Conservation (phyloP, 2,113 vertebrate genomes). For the Cyprinodon variegatus region DNA sequence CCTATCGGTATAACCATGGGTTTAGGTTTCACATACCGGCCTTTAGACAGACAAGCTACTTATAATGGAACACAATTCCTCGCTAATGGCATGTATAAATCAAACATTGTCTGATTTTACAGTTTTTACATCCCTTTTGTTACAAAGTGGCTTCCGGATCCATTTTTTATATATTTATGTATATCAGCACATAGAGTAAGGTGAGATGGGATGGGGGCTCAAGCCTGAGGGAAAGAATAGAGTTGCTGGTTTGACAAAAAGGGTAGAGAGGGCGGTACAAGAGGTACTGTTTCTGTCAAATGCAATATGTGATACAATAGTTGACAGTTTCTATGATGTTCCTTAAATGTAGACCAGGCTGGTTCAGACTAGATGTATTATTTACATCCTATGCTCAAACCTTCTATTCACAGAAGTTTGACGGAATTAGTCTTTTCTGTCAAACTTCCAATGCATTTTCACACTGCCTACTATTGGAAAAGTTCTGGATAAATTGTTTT, state of each 20-base stretch:
- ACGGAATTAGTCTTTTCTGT: too few relatives aligned
- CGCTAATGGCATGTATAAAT: conserved; percentile 71
- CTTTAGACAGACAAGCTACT: conserved; percentile 63
- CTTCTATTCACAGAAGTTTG: neutral
- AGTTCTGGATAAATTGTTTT: neutral
- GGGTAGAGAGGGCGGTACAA: conserved; percentile 10
- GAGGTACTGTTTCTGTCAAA: conserved; percentile 18
- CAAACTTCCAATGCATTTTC: too few relatives aligned
- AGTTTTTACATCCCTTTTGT: conserved; percentile 58
- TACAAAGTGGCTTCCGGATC: conserved; percentile 67
- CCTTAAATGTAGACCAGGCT: conserved; percentile 5
- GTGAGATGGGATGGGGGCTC: conserved; percentile 39
- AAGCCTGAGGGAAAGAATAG: conserved; percentile 30
- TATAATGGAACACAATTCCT: conserved; percentile 71
- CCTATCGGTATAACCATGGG: conserved; percentile 41
- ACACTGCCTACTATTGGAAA: neutral
- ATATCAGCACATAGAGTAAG: conserved; percentile 43
- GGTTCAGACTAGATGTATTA: conserved; percentile 12
- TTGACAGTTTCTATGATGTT: conserved; percentile 12
- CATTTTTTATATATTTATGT: conserved; percentile 31
- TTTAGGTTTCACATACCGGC: conserved; percentile 60
- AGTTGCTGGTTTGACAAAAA: conserved; percentile 24
- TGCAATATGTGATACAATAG: conserved; percentile 43
- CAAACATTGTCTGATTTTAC: conserved; percentile 65
- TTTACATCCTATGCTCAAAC: conserved; percentile 1